Base-by-base conservation (phyloP, 2,888 invertebrate genomes). In the Dendrolimus houi region DNA sequence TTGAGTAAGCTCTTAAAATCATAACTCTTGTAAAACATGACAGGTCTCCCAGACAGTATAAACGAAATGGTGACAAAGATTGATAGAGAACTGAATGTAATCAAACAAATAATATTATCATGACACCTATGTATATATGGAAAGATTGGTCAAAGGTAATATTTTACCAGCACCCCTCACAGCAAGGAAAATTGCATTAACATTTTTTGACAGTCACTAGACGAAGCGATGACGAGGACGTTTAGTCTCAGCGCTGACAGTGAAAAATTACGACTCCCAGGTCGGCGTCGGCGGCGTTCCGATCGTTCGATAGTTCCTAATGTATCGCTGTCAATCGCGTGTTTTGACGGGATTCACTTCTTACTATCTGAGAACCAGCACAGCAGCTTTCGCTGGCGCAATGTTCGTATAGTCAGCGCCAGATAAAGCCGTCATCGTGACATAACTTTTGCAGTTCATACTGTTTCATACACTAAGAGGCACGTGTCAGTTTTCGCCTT, bases 241-340 rank as follows among this genome's bases (percentile, higher is more conserved):
- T 87, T 86, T 84, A 81, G 83, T 79, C 77, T 76, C 72, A 71
- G 71, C 74, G 79, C 76, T 83, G 88, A 88, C 88, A 87, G 85
- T 86, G 87, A 89, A 87, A 88, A 87, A 89, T 89, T 81, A 83
- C 82, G 66, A 79, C 69, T 80, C 73, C 74, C 73, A 78, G 76
- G 77, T 74, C 73, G 75, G 73, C 74, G 75, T 72, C 74, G 77
- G 77, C 76, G 72, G 75, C 67, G 73, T 47, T 12, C 47, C 75
- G 81, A 84, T 85, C 85, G 75, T 60, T 81, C 83, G 83, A 86
- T 86, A 86, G 83, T 84, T 87, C 77, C 80, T 88, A 87, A 87
- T 87, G 86, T 87, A 87, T 84, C 70, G 87, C 85, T 83, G 87
- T 86, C 88, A 86, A 87, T 88, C 82, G 83, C 75, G 74, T 81